A percentile compares a stretch with the other conserved stretches of the same genome.
Conservation (phyloP, 2,113 vertebrate species). For the Caranx melampygus region DNA sequence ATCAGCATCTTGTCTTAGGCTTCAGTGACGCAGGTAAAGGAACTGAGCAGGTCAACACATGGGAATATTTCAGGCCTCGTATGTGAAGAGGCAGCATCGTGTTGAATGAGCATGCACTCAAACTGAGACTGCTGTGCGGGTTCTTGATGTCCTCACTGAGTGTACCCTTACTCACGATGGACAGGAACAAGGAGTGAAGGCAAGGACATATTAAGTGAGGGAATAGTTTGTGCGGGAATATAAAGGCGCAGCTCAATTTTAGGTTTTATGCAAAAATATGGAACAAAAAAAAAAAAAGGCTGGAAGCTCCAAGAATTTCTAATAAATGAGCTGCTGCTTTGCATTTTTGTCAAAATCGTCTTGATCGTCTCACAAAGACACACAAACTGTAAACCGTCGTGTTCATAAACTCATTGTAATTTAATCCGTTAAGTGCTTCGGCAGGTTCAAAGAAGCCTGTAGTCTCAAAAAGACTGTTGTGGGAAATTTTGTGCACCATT, state of each 20-base stretch:
- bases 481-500: neutral
- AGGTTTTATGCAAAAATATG: neutral
- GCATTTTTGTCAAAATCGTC: too few species aligned
- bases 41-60: slow-evolving; percentile 77
- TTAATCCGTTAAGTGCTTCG: neutral
- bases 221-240: slow-evolving; percentile 4
- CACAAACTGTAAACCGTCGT: neutral
- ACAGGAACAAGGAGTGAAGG: slow-evolving; percentile 18
- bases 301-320: neutral
- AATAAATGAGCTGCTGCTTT: neutral
- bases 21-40: slow-evolving; percentile 82
- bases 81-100: slow-evolving; percentile 76
- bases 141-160: slow-evolving; percentile 49
- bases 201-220: slow-evolving; percentile 11
- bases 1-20: slow-evolving; percentile 84
- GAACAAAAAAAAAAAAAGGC: neutral
- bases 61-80: slow-evolving; percentile 83
- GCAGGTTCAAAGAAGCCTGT: neutral
- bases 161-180: slow-evolving; percentile 41
- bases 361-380: neutral
- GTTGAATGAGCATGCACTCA: slow-evolving; percentile 67
- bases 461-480: neutral
- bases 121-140: slow-evolving; percentile 48
- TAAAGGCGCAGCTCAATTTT: neutral
- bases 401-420: neutral